Evolutionary conservation across 2,888 invertebrate species (phyloP), one percentile per base, ranked within the genome.

Genomic region (Spilosoma lubricipeda): DNA sequence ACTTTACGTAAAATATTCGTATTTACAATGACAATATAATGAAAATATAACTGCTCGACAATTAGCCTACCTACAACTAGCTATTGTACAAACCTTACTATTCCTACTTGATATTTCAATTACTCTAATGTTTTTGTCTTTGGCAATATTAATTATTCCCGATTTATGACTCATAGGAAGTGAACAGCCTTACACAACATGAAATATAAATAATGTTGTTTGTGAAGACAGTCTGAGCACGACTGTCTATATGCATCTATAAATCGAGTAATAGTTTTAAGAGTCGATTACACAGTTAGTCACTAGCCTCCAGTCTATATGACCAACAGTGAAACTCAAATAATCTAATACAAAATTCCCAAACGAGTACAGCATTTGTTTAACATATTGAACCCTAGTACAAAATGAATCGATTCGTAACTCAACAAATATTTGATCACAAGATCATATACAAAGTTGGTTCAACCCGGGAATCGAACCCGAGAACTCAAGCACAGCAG

Each of bases 11-110:
- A 82, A 81, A 81, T 80, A 75, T 80, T 81, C 72, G 81, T 84
- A 85, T 80, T 85, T 85, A 84, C 82, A 84, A 74, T 77, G 83
- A 85, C 77, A 79, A 83, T 80, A 81, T 79, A 81, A 84, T 81
- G 81, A 82, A 82, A 81, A 83, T 84, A 81, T 82, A 86, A 82
- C 81, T 84, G 79, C 81, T 86, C 84, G 84, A 78, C 77, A 56
- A n/a, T 23, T 56, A 70, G 33, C 83, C 84, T 89, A 86, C 82
- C 86, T 90, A 82, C 69, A 77, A 59, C 70, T 71, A 71, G 80
- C 87, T 90, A 91, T 89, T 91, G 91, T 91, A 92, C 91, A 91
- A 91, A 90, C 89, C 81, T 88, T 87, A 84, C 87, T 90, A 89
- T 79, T 67, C 77, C 87, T 90, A 90, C 83, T 87, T 86, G 86